Percentiles rank a stretch among this genome's conserved stretches.
phyloP scores from a whole-genome alignment of 2,888 invertebrate species.

The Strigamia transsilvanica region DNA sequence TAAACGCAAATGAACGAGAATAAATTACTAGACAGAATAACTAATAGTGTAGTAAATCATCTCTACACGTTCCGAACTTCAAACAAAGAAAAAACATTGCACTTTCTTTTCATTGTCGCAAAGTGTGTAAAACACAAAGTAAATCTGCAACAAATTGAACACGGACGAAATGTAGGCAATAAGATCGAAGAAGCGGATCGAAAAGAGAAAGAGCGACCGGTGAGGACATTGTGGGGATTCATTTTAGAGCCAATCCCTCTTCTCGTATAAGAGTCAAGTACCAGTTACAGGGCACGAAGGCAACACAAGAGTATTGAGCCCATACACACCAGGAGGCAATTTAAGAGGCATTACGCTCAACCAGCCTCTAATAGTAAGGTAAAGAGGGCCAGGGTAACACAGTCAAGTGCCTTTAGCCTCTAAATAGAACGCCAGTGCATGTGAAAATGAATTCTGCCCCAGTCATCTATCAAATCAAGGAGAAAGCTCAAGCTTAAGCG shows the following conservation, averaged over 20 bases:
- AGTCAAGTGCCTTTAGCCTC: conserved; percentile 33
- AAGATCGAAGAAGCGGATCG: conserved; percentile 28
- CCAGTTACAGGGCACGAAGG: conserved; percentile 22
- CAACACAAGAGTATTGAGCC: conserved; percentile 32
- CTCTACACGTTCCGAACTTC: too few relatives aligned
- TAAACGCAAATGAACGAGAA: too few relatives aligned
- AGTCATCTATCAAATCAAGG: conserved; percentile 18
- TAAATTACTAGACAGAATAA: too few relatives aligned
- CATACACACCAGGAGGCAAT: conserved; percentile 44
- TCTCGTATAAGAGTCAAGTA: conserved; percentile 23
- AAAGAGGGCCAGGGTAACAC: conserved; percentile 39
- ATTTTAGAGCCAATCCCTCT: conserved; percentile 40
- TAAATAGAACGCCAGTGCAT: not conserved
- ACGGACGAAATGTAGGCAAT: not conserved
- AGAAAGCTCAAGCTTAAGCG: conserved; percentile 5
- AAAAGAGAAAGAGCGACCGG: not conserved
- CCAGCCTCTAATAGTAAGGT: conserved; percentile 35
- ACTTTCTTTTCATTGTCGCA: not conserved
- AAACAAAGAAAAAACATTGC: not conserved
- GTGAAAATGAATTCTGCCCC: conserved; percentile 9
- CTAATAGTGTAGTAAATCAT: too few relatives aligned
- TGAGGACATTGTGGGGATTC: conserved; percentile 13
- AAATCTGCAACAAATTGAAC: conserved; percentile 30
- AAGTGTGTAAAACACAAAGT: not conserved
- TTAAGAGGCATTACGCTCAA: conserved; percentile 36